A percentile compares a stretch with the other conserved stretches of the same genome.
Evolutionary conservation across 2,797 vertebrate species (phyloP).

Genomic region (Gouania willdenowi): DNA sequence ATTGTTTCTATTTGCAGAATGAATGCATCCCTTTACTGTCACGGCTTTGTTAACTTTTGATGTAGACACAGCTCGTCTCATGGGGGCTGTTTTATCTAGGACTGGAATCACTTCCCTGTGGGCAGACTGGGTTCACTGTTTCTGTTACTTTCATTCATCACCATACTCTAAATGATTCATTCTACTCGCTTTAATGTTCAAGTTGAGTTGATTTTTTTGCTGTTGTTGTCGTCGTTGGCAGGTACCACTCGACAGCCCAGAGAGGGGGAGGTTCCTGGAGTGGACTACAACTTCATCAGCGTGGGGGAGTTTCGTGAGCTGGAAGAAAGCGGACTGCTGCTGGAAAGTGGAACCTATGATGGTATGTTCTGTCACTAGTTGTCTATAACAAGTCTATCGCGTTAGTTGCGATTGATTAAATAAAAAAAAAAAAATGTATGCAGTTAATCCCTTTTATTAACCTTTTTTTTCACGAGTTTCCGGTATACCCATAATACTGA

Average conservation of each 20-base stretch:
- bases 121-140: conserved; percentile 20
- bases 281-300: conserved; percentile 98
- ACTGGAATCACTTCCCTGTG: conserved; percentile 25
- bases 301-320: conserved; percentile 92
- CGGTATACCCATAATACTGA: too few relatives aligned
- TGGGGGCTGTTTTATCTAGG: conserved; percentile 32
- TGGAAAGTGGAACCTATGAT: conserved; percentile 99
- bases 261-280: conserved; percentile 95
- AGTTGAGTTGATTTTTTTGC: conserved; percentile 3
- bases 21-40: conserved; percentile 22
- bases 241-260: conserved; percentile 96
- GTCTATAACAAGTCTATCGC: too few relatives aligned
- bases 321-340: conserved; percentile 92
- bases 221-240: conserved; percentile 55
- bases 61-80: conserved; percentile 39
- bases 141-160: not conserved
- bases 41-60: conserved; percentile 49
- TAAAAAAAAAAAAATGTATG: too few relatives aligned
- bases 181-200: not conserved
- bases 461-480: too few relatives aligned
- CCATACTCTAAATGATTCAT: too few relatives aligned
- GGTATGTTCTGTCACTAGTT: conserved; percentile 78
- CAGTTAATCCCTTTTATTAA: too few relatives aligned
- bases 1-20: conserved; percentile 52
- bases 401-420: too few relatives aligned